Evolutionary conservation across 2,113 vertebrate genomes (phyloP), one percentile per base, ranked within the genome.

Genomic region (Meriones unguiculatus): DNA sequence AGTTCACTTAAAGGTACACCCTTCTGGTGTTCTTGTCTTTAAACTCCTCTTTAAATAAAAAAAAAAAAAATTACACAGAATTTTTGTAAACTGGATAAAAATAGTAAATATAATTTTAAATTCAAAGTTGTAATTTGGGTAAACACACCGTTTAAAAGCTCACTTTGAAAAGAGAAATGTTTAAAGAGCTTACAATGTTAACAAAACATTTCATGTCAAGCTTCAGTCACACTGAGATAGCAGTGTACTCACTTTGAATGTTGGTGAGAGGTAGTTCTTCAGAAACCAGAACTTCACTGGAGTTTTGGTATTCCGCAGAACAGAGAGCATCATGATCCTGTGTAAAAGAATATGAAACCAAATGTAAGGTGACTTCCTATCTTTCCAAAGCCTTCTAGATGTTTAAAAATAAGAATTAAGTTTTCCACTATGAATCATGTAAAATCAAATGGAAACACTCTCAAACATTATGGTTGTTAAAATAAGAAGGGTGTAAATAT

Each of bases 301-400:
- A 35, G 99, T 99, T 98, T 99, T 98, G 91, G 99, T 99, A 96
- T 99, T 99, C 77, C 97, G 99, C 90, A 99, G 98, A 95, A 99
- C 99, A 73, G 99, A 99, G 87, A 99, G 98, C 99, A 99, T 99
- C 99, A 99, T 99, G 97, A 99, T 99, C 99, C 99, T 99, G 98
- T 97, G 98, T 98, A 87, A 98, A 96, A 97, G 72, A 97, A 97
- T n/a, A 97, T 50, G 91, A 97, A 98, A 92, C 77, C 77, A 89
- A 96, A 92, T 90, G n/a, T 12, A 95, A 96, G 76, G 95, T 77
- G 59, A 94, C 28, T 59, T 90, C 24, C 32, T 73, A 84, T 38
- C 24, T 92, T 95, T 80, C 50, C 93, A 84, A 50, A 96, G 91
- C 1, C 0, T 80, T 97, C 94, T 35, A 85, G 78, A 52, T 82